Percentiles rank a stretch among this genome's conserved stretches.
Conservation (phyloP, 2,113 vertebrate species). For the Brachyhypopomus gauderio region DNA sequence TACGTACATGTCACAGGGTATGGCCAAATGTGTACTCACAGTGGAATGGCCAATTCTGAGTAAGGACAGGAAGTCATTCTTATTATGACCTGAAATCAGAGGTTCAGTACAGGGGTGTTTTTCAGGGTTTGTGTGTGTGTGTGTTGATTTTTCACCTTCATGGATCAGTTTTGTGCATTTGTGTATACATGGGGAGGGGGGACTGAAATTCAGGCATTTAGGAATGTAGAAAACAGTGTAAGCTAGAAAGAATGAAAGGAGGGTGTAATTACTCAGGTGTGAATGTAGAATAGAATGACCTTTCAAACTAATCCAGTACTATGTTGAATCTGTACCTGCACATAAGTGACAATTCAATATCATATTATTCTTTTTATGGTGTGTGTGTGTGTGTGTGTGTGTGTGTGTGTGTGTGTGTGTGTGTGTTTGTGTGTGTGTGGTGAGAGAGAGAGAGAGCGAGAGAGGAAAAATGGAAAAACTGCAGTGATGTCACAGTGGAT, state of each 20-base stretch:
- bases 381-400: not conserved
- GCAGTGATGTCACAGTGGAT: constrained; percentile 59
- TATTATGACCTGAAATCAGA: constrained; percentile 31
- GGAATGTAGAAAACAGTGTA: constrained; percentile 53
- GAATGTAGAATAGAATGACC: constrained; percentile 57
- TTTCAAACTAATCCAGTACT: constrained; percentile 48
- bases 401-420: not conserved
- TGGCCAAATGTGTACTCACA: constrained; percentile 35
- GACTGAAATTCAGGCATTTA: constrained; percentile 47
- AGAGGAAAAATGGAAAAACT: constrained; percentile 56
- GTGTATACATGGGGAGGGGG: not conserved
- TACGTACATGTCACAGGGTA: constrained; percentile 53
- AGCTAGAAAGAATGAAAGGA: constrained; percentile 52
- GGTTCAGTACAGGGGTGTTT: constrained; percentile 42
- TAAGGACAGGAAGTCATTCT: constrained; percentile 32
- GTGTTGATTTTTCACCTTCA: constrained; percentile 13
- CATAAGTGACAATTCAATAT: constrained; percentile 60
- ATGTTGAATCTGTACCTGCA: constrained; percentile 59
- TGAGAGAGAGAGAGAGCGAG: constrained; percentile 16
- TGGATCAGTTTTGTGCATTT: not conserved
- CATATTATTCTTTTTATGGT: constrained; percentile 51
- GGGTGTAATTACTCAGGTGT: constrained; percentile 65
- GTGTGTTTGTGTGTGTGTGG: not conserved
- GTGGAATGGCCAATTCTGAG: constrained; percentile 19
- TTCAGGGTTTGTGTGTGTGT: constrained; percentile 34